Evolutionary conservation across 2,888 invertebrate genomes (phyloP).

Genomic region (Cartodere bifasciata): DNA sequence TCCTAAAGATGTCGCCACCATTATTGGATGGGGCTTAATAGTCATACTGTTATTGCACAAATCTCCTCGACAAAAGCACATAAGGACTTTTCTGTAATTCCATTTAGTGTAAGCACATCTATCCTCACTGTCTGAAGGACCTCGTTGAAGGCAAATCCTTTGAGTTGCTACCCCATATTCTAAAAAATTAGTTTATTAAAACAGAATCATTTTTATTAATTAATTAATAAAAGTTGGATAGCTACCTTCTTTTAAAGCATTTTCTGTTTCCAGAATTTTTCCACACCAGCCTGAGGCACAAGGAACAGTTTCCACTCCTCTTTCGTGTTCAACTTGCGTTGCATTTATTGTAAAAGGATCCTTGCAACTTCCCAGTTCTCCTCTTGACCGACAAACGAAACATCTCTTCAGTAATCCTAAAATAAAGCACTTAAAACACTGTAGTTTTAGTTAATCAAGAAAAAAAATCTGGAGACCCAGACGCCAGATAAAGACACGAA

Average conservation of each 20-base stretch:
- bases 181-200: constrained; percentile 31
- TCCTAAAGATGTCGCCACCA: constrained; percentile 2
- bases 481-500: too few relatives aligned
- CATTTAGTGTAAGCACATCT: constrained; percentile 77
- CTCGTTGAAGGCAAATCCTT: constrained; percentile 73
- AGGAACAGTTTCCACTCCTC: constrained; percentile 62
- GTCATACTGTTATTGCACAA: constrained; percentile 53
- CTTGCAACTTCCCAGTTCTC: constrained; percentile 77
- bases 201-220: neutral
- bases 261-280: constrained; percentile 73
- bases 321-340: constrained; percentile 56
- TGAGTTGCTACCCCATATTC: constrained; percentile 82
- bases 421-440: constrained; percentile 19
- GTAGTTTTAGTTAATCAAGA: too few relatives aligned
- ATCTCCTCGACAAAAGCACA: constrained; percentile 87
- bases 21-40: constrained; percentile 10
- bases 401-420: constrained; percentile 63
- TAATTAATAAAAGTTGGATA: neutral
- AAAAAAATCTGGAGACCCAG: too few relatives aligned
- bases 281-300: constrained; percentile 91
- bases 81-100: constrained; percentile 70
- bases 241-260: constrained; percentile 61
- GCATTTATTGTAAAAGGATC: constrained; percentile 74
- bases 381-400: constrained; percentile 73
- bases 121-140: constrained; percentile 80